phyloP scores from a whole-genome alignment of 2,797 vertebrate genomes.

The Adrianichthys oophorus region DNA sequence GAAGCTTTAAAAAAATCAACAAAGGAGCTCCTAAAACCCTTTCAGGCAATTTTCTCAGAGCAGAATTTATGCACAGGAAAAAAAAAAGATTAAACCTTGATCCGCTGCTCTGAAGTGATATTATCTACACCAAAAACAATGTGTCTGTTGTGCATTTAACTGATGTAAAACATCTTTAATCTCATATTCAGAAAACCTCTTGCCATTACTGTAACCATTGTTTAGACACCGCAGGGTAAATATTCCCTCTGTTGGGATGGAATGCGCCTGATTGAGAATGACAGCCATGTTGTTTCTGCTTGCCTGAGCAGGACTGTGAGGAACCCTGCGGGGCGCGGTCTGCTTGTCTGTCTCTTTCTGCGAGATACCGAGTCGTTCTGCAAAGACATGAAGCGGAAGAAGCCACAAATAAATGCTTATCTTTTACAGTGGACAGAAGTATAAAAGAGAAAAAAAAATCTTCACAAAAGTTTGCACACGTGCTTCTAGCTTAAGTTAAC shows the following conservation, averaged over 20 bases:
- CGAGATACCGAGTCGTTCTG: conserved; percentile 19
- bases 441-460: no score
- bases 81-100: conserved; percentile 16
- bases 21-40: conserved; percentile 12
- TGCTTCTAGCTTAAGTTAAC: no score
- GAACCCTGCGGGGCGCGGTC: conserved; percentile 61
- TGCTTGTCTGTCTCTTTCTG: conserved; percentile 46
- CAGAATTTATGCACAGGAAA: not conserved
- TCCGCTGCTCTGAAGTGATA: conserved; percentile 7
- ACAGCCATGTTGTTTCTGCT: conserved; percentile 64
- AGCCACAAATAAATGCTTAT: conserved; percentile 2
- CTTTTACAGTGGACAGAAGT: not conserved
- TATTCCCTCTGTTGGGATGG: conserved; percentile 57
- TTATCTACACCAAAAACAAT: conserved; percentile 11
- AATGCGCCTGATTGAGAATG: conserved; percentile 64
- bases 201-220: conserved; percentile 49
- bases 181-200: conserved; percentile 4
- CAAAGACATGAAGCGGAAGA: conserved; percentile 22
- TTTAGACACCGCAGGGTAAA: conserved; percentile 48
- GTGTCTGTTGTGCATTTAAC: conserved; percentile 13
- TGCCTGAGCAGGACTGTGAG: conserved; percentile 70
- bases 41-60: conserved; percentile 24
- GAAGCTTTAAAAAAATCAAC: conserved; percentile 7
- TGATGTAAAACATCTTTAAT: conserved; percentile 16
- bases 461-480: no score